A percentile compares a stretch with the other conserved stretches of the same genome.
Conservation (phyloP, 2,888 invertebrate species). For the Catocala nupta region DNA sequence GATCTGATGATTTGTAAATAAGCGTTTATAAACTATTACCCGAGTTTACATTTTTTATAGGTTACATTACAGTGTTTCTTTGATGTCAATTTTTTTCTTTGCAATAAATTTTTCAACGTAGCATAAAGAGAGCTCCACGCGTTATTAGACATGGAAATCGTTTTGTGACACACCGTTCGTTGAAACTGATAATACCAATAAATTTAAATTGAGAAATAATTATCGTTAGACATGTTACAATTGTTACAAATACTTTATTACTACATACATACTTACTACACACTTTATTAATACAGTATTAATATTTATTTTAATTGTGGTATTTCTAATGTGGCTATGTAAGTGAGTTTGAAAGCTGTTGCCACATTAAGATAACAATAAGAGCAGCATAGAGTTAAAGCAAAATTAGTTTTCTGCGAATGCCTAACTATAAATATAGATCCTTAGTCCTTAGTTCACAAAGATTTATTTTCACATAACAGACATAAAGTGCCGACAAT, state of each 20-base stretch:
- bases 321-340: too few species aligned
- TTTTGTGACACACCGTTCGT: slow-evolving; percentile 58
- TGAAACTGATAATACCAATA: slow-evolving; percentile 6
- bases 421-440: slow-evolving; percentile 23
- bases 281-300: too few species aligned
- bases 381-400: slow-evolving; percentile 19
- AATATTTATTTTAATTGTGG: too few species aligned
- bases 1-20: slow-evolving; percentile 54
- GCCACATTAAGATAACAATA: neutral
- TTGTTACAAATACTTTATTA: too few species aligned
- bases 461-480: slow-evolving; percentile 37
- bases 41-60: slow-evolving; percentile 65
- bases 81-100: slow-evolving; percentile 78
- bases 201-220: neutral
- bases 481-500: slow-evolving; percentile 36
- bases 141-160: slow-evolving; percentile 75
- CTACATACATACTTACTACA: too few species aligned
- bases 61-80: slow-evolving; percentile 68
- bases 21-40: slow-evolving; percentile 47
- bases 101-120: slow-evolving; percentile 76
- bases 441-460: slow-evolving; percentile 18
- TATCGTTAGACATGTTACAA: too few species aligned
- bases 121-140: slow-evolving; percentile 71
- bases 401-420: slow-evolving; percentile 28
- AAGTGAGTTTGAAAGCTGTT: too few species aligned